A percentile compares a stretch with the other conserved stretches of the same genome.
These are phyloP conservation scores for Andrena camellia DNA, from an alignment of 2,888 invertebrate species.

Conservation along the genomic window DNA sequence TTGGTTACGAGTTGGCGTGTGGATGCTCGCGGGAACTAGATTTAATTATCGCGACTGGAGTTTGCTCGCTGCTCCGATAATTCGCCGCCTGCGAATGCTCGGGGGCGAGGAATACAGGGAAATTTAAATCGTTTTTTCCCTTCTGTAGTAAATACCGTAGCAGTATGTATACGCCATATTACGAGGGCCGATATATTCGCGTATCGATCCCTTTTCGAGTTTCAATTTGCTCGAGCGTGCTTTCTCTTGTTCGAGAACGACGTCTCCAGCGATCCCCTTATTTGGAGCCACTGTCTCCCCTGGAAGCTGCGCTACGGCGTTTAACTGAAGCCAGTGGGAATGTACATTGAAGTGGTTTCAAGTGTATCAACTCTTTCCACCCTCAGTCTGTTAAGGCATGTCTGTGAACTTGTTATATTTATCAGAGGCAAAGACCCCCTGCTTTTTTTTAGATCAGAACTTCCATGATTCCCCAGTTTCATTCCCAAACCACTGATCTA, in stretches of 20 bases:
- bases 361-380: not conserved
- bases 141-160: constrained; percentile 17
- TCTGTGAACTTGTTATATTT: not conserved
- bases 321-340: constrained; percentile 9
- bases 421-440: no score
- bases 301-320: not conserved
- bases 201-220: constrained; percentile 30
- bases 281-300: constrained; percentile 8
- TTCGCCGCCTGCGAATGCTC: not conserved
- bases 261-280: constrained; percentile 16
- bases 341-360: not conserved
- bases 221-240: constrained; percentile 35
- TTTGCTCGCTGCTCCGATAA: constrained; percentile 13
- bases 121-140: constrained; percentile 15
- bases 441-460: no score
- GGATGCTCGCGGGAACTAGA: constrained; percentile 74
- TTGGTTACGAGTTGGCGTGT: constrained; percentile 70
- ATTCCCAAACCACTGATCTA: no score
- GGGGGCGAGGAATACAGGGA: not conserved
- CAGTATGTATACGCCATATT: not conserved
- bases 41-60: constrained; percentile 75
- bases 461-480: no score
- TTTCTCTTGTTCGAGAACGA: constrained; percentile 7
- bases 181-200: constrained; percentile 29
- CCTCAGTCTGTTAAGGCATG: not conserved